These are phyloP conservation scores for Macquaria australasica DNA, from an alignment of 2,113 vertebrate species.

Conservation along the genomic window DNA sequence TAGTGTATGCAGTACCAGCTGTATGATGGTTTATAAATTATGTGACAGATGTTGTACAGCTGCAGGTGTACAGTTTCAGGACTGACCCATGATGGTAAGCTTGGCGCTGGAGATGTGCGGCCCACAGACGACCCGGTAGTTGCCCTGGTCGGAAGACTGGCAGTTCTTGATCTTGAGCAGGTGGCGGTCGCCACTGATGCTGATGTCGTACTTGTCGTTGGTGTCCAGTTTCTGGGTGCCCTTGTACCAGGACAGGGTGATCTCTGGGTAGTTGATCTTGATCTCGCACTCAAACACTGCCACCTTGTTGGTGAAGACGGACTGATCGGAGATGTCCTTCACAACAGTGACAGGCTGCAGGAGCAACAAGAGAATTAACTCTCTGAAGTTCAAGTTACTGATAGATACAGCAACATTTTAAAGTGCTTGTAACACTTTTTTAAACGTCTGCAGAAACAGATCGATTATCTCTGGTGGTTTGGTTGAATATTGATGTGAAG, in stretches of 20 bases:
- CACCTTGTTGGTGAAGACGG: conserved; percentile 87
- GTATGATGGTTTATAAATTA: background rate
- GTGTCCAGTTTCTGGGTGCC: conserved; percentile 95
- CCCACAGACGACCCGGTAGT: conserved; percentile 96
- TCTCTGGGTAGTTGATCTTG: conserved; percentile 99
- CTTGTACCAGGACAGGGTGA: conserved; percentile 98
- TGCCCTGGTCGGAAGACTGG: conserved; percentile 92
- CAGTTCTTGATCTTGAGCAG: conserved; percentile 90
- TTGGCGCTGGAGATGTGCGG: conserved; percentile 97
- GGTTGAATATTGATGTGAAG: background rate
- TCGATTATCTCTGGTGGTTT: background rate
- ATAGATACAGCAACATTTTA: background rate
- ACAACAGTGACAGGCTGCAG: conserved; percentile 93
- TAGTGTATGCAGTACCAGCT: background rate
- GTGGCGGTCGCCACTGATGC: conserved; percentile 90
- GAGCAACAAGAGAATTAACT: background rate
- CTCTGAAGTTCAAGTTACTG: background rate
- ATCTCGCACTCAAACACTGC: conserved; percentile 95
- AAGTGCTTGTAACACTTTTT: background rate
- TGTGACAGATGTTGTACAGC: background rate
- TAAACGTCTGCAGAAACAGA: background rate
- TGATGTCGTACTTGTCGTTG: conserved; percentile 92
- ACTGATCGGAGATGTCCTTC: conserved; percentile 94
- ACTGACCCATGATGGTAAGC: conserved; percentile 93
- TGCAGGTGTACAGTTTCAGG: background rate